Evolutionary conservation across 2,888 invertebrate species (phyloP), one percentile per base, ranked within the genome.

Genomic region (Machimus rusticus): DNA sequence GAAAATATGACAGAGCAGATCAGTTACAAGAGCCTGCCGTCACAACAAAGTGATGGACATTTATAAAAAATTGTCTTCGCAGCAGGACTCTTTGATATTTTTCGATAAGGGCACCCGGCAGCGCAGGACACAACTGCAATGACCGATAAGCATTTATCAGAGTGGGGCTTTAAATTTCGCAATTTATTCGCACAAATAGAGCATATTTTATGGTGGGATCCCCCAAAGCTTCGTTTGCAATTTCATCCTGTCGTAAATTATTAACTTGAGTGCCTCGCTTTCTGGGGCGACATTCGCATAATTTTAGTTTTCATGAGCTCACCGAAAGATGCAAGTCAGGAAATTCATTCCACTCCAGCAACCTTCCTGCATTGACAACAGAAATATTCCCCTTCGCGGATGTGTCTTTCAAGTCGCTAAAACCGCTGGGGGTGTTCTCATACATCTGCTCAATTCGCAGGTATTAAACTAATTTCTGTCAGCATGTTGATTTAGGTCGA

Each of bases 201-300:
- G 66, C 19, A n/a, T 66, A 57, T 66, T 57, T 51, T 23, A 51
- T 31, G 37, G 57, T 3, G 28, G 28, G 2, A 3, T 37, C 23
- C 16, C 66, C 57, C 51, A 23, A 57, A 66, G 55, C 34, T 34
- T 34, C 82, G 28, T 23, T 66, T 66, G 82, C 23, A 55, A 55
- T 82, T 82, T 66, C 28, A 66, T 34, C 46, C 51, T 82, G 82
- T 82, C 82, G 55, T 82, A 82, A 82, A 82, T 82, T 82, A 82
- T 82, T 82, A 82, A 82, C 57, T 57, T 57, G 82, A 37, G n/a
- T 31, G 28, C 19, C 5, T n/a, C 76, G 76, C 8, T 66, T 57
- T 78, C 46, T 57, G 16, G 82, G 66, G 82, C 66, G 37, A 57
- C 37, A 57, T 34, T 66, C 66, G 82, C 82, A 82, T 82, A 82